phyloP scores from a whole-genome alignment of 2,797 vertebrate genomes.

The Pangasius macronema region DNA sequence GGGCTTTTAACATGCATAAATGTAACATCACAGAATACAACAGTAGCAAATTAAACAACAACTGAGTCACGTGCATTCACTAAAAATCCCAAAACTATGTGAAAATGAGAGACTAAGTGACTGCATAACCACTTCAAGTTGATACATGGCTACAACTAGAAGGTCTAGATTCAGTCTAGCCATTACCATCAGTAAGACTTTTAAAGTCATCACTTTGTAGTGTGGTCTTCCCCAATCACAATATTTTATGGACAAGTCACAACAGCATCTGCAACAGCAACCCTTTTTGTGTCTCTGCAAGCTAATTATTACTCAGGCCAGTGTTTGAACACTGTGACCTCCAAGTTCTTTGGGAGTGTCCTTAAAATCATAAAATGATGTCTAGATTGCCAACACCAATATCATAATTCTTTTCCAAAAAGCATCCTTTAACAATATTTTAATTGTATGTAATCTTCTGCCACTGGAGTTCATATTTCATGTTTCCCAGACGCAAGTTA shows the following conservation, averaged over 20 bases:
- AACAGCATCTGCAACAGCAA: neutral
- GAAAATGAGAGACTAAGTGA: neutral
- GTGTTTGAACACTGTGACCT: neutral
- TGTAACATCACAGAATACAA: neutral
- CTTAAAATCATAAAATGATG: neutral
- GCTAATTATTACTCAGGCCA: neutral
- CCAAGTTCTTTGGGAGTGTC: rapidly evolving
- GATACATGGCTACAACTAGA: neutral
- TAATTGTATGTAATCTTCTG: neutral
- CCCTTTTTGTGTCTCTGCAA: neutral
- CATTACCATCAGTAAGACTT: neutral
- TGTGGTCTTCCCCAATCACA: neutral
- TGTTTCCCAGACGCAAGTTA: neutral
- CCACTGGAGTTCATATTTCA: neutral
- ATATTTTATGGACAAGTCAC: neutral
- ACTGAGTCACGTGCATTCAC: neutral
- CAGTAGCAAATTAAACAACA: neutral
- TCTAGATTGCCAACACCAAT: no score
- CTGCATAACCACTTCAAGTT: neutral
- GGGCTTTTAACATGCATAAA: neutral
- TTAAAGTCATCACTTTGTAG: neutral
- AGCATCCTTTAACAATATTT: neutral
- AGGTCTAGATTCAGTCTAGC: neutral
- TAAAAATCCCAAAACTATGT: no score
- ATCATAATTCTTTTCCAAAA: neutral